Evolutionary conservation across 2,888 invertebrate genomes (phyloP).

Genomic region (Leuctra nigra): DNA sequence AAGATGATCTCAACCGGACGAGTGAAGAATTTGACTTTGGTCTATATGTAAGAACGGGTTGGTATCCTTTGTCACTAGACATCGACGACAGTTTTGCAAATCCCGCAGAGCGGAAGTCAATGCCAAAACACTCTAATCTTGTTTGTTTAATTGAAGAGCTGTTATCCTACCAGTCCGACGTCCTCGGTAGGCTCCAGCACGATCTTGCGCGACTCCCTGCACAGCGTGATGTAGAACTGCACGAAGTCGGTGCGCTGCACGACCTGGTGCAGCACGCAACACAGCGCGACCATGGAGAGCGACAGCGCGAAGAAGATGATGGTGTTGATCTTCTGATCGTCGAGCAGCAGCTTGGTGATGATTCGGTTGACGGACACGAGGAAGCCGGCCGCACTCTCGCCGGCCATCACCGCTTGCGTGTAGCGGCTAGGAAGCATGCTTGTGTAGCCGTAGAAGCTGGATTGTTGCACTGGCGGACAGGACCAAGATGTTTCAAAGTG

Average conservation of each 20-base stretch:
- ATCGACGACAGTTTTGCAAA: too few species aligned
- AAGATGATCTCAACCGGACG: too few species aligned
- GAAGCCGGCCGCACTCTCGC: slow-evolving; percentile 87
- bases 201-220: slow-evolving; percentile 68
- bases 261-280: slow-evolving; percentile 70
- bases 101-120: too few species aligned
- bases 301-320: slow-evolving; percentile 81
- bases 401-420: slow-evolving; percentile 92
- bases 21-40: too few species aligned
- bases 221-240: slow-evolving; percentile 69
- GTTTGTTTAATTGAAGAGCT: too few species aligned
- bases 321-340: slow-evolving; percentile 73
- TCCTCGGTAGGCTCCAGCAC: slow-evolving; percentile 81
- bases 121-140: too few species aligned
- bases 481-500: too few species aligned
- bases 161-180: slow-evolving; percentile 63
- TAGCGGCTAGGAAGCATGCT: slow-evolving; percentile 85
- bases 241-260: slow-evolving; percentile 76
- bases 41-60: too few species aligned
- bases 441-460: slow-evolving; percentile 90
- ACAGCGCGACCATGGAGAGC: slow-evolving; percentile 65
- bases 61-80: too few species aligned
- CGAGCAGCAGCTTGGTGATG: slow-evolving; percentile 69
- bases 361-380: slow-evolving; percentile 81
- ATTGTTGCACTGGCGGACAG: slow-evolving; percentile 65